Conservation (phyloP, 2,888 invertebrate genomes). For the Dexiosoma caninum region DNA sequence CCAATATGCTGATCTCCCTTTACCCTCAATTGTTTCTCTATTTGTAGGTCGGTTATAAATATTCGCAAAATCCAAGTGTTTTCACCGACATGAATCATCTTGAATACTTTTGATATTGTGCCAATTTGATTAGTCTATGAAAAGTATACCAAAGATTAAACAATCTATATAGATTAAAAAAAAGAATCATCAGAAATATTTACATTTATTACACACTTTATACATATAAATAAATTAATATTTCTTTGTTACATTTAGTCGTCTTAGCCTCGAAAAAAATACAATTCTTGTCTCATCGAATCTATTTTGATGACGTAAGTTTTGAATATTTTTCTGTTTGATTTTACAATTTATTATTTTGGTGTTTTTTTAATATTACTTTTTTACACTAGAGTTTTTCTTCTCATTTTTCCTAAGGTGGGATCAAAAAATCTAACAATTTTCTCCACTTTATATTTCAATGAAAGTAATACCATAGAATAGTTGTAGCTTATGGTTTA, state of each 20-base stretch:
- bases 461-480: too few species aligned
- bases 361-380: conserved; percentile 46
- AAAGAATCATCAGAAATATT: neutral
- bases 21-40: conserved; percentile 93
- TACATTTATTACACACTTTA: neutral
- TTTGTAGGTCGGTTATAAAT: conserved; percentile 93
- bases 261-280: conserved; percentile 30
- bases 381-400: conserved; percentile 11
- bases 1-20: conserved; percentile 98
- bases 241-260: conserved; percentile 55
- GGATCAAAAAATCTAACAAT: conserved; percentile 32
- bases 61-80: conserved; percentile 97
- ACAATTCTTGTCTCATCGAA: conserved; percentile 58
- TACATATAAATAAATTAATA: conserved; percentile 2
- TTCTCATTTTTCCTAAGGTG: neutral
- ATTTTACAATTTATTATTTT: conserved; percentile 23
- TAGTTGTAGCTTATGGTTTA: conserved; percentile 2
- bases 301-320: conserved; percentile 59
- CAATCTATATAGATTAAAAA: conserved; percentile 13
- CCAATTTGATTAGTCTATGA: conserved; percentile 29
- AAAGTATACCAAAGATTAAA: conserved; percentile 12
- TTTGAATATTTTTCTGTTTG: conserved; percentile 17
- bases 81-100: conserved; percentile 85
- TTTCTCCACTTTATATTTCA: conserved; percentile 40
- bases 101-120: conserved; percentile 45